Percentiles rank a stretch among this genome's conserved stretches.
phyloP scores from a whole-genome alignment of 2,888 invertebrate species.

The Stenoptilia bipunctidactyla region DNA sequence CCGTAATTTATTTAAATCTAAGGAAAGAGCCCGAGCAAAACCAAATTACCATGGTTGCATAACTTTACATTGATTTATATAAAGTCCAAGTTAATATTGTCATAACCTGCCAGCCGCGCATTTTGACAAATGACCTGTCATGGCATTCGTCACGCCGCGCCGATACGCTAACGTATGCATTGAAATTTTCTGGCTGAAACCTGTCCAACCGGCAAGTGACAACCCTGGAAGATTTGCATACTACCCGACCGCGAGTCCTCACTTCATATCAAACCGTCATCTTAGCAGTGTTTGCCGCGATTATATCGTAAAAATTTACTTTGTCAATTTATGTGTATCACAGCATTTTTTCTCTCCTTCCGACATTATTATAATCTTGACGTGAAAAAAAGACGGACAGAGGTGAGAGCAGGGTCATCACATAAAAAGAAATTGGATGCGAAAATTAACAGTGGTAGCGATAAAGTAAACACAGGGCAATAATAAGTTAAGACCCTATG shows the following conservation, averaged over 20 bases:
- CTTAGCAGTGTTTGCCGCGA: constrained; percentile 12
- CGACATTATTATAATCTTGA: constrained; percentile 8
- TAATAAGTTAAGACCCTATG: constrained; percentile 18
- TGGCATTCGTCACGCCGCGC: neutral
- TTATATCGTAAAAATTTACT: constrained; percentile 55
- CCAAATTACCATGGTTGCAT: too few species aligned
- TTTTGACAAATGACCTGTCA: neutral
- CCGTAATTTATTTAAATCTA: too few species aligned
- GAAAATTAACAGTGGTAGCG: constrained; percentile 44
- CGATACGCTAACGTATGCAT: constrained; percentile 1
- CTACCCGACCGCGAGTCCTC: constrained; percentile 10
- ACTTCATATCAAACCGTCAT: constrained; percentile 10
- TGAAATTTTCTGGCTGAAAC: neutral
- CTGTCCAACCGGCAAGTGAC: neutral
- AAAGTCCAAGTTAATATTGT: neutral
- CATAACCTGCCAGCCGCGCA: neutral
- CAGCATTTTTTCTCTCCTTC: constrained; percentile 18
- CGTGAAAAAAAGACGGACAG: constrained; percentile 22
- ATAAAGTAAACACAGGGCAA: constrained; percentile 43
- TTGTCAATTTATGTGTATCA: constrained; percentile 43
- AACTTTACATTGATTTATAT: neutral
- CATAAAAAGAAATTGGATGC: constrained; percentile 44
- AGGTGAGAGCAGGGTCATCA: constrained; percentile 14
- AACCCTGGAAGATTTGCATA: constrained; percentile 5
- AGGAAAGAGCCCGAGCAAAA: too few species aligned